Conservation (phyloP, 2,888 invertebrate species). For the Conus canariensis region DNA sequence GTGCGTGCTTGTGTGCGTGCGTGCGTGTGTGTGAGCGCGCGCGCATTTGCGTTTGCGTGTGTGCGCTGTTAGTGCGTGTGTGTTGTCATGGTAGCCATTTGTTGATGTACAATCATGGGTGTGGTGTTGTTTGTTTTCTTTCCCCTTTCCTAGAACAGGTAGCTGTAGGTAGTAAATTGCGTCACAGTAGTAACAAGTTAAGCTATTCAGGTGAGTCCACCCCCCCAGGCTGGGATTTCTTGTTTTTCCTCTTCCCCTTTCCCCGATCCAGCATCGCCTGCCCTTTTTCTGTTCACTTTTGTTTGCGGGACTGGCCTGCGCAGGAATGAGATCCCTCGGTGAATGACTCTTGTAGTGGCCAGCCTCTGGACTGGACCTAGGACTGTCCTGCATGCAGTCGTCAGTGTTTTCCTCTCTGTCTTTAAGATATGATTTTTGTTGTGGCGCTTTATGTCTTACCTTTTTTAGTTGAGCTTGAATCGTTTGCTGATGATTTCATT, state of each 20-base stretch:
- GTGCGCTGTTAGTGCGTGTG: too few species aligned
- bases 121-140: conserved; percentile 22
- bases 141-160: conserved; percentile 52
- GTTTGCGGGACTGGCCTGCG: conserved; percentile 20
- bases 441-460: background rate
- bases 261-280: background rate
- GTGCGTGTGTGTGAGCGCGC: too few species aligned
- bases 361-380: background rate
- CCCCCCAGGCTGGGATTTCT: background rate
- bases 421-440: background rate
- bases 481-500: background rate
- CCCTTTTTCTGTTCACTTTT: background rate
- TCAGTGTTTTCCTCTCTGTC: background rate
- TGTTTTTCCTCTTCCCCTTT: background rate
- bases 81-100: background rate
- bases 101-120: background rate
- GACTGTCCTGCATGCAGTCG: background rate
- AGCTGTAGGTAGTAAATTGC: conserved; percentile 52
- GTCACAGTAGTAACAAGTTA: conserved; percentile 51
- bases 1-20: background rate
- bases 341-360: background rate
- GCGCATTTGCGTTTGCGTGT: too few species aligned
- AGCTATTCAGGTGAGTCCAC: conserved; percentile 48
- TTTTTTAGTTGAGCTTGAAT: background rate
- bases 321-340: background rate